These are phyloP conservation scores for Drosophila borealis DNA, from an alignment of 2,888 invertebrate genomes.

Conservation along the genomic window DNA sequence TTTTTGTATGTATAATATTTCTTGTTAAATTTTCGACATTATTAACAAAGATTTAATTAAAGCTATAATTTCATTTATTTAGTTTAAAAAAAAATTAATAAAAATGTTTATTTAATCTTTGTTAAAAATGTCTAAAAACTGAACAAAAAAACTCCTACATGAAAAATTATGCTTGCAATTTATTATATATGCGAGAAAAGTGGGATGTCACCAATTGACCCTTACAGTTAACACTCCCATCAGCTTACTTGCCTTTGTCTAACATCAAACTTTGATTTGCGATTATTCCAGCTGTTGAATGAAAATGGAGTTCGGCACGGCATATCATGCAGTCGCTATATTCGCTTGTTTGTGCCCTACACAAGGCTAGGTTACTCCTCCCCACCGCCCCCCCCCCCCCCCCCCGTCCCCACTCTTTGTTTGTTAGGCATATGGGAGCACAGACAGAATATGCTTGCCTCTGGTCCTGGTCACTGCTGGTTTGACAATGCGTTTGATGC, in stretches of 20 bases:
- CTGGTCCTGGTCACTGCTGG: constrained; percentile 49
- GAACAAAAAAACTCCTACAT: not conserved
- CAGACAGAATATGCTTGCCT: constrained; percentile 24
- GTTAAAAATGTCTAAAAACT: not conserved
- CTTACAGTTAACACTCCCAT: not conserved
- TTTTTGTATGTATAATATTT: too few relatives aligned
- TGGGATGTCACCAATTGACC: not conserved
- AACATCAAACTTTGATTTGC: constrained; percentile 17
- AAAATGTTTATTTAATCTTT: too few relatives aligned
- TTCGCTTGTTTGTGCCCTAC: not conserved
- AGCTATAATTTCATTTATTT: too few relatives aligned
- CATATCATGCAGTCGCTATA: constrained; percentile 1
- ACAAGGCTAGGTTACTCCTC: not conserved
- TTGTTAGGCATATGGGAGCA: constrained; percentile 27
- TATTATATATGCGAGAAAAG: too few relatives aligned
- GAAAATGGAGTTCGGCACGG: constrained; percentile 7
- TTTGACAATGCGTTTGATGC: constrained; percentile 53
- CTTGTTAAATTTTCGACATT: too few relatives aligned
- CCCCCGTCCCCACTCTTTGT: not conserved
- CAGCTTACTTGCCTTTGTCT: not conserved
- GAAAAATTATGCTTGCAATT: too few relatives aligned
- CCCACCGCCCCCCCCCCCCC: not conserved
- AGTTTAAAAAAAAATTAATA: too few relatives aligned
- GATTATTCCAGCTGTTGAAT: constrained; percentile 8
- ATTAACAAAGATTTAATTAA: too few relatives aligned